These are phyloP conservation scores for Melolontha melolontha DNA, from an alignment of 2,888 invertebrate species.

Conservation along the genomic window DNA sequence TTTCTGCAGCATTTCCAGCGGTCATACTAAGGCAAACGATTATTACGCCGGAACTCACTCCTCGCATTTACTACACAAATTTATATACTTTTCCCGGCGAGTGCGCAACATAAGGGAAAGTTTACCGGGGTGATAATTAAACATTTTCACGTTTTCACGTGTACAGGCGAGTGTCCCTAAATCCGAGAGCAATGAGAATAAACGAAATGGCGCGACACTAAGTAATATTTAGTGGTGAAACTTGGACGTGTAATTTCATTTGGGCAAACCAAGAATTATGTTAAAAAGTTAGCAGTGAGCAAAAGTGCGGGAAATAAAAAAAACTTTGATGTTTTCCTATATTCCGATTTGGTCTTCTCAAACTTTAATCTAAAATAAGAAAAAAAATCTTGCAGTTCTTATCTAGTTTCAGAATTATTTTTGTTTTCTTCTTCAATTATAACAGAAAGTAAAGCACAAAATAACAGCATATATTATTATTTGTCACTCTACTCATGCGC, in stretches of 20 bases:
- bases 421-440: no score
- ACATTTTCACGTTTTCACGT: constrained; percentile 19
- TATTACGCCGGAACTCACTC: constrained; percentile 26
- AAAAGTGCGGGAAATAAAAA: neutral
- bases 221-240: constrained; percentile 44
- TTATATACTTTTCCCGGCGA: constrained; percentile 26
- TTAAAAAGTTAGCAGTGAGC: constrained; percentile 32
- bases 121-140: constrained; percentile 34
- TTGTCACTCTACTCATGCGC: no score
- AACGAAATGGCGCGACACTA: constrained; percentile 42
- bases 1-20: constrained; percentile 7
- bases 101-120: constrained; percentile 18
- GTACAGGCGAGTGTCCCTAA: constrained; percentile 9
- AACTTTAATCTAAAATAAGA: neutral
- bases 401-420: no score
- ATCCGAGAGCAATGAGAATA: constrained; percentile 37
- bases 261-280: constrained; percentile 35
- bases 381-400: neutral
- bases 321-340: constrained; percentile 6
- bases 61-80: constrained; percentile 29
- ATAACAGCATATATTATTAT: no score
- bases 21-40: constrained; percentile 19
- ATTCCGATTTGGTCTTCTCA: neutral
- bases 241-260: constrained; percentile 38
- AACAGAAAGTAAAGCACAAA: no score